These are phyloP conservation scores for Metacarcinus magister DNA, from an alignment of 2,888 invertebrate species.

Conservation along the genomic window DNA sequence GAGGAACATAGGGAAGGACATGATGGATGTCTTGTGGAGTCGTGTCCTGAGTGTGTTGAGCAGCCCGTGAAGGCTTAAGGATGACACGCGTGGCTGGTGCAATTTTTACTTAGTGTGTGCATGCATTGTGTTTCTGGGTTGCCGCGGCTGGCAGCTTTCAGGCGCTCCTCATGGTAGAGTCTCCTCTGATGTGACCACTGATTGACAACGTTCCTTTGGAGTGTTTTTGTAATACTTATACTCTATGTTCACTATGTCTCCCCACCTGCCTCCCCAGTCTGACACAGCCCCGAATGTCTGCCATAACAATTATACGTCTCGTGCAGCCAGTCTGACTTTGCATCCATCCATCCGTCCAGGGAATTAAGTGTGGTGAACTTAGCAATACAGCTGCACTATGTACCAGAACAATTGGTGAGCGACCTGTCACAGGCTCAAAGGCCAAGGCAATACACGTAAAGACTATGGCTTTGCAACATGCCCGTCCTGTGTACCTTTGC, in stretches of 20 bases:
- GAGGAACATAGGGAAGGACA: background rate
- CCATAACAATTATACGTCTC: too few species aligned
- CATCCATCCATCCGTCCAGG: too few species aligned
- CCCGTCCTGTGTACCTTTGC: too few species aligned
- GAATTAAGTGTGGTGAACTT: too few species aligned
- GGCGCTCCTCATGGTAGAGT: background rate
- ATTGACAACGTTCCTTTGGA: background rate
- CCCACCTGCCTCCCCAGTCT: background rate
- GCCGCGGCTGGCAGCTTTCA: background rate
- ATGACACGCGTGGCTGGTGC: background rate
- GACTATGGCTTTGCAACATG: too few species aligned
- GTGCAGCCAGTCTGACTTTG: too few species aligned
- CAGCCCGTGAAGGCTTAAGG: background rate
- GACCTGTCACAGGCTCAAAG: too few species aligned
- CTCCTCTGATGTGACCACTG: background rate
- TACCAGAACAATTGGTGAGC: too few species aligned
- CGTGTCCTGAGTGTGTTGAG: too few species aligned
- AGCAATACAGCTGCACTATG: too few species aligned
- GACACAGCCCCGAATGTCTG: too few species aligned
- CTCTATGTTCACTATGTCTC: background rate
- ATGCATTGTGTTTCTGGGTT: background rate
- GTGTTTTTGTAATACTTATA: background rate
- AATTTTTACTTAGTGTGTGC: background rate
- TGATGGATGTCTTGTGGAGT: background rate
- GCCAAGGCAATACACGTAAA: too few species aligned